A percentile compares a stretch with the other conserved stretches of the same genome.
phyloP scores from a whole-genome alignment of 35 echinoderm and acorn worm genomes.

The Ophiothrix spiculata region DNA sequence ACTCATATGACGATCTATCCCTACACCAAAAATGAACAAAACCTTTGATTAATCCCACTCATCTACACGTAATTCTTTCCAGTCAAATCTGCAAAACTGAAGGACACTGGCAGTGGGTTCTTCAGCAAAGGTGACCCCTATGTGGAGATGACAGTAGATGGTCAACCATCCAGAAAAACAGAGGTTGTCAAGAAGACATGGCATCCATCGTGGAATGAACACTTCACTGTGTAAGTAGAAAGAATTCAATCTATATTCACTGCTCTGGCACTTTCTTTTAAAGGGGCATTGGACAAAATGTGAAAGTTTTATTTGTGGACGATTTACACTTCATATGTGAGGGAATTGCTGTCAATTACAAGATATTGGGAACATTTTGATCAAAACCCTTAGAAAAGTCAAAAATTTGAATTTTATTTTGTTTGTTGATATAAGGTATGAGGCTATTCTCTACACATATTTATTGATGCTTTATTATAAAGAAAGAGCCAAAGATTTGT shows the following conservation, averaged over 20 bases:
- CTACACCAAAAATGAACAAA: no score
- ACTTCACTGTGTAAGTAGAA: slow-evolving; percentile 92
- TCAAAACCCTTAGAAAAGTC: neutral
- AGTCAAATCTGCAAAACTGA: slow-evolving; percentile 87
- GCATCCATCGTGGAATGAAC: slow-evolving; percentile 90
- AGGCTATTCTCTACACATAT: no score
- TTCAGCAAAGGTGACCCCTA: slow-evolving; percentile 85
- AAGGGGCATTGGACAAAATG: neutral
- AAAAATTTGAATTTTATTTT: neutral
- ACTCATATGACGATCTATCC: no score
- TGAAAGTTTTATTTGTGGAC: neutral
- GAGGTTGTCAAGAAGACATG: slow-evolving; percentile 95
- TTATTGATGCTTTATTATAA: no score
- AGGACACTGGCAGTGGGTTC: slow-evolving; percentile 71
- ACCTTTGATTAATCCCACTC: no score
- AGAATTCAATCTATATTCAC: neutral
- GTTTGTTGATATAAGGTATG: no score
- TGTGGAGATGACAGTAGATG: slow-evolving; percentile 89
- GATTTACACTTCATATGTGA: neutral
- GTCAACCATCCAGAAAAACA: slow-evolving; percentile 73
- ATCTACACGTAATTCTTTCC: no score
- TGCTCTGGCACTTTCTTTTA: neutral
- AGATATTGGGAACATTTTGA: neutral
- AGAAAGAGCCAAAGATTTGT: no score
- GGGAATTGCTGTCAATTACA: neutral